Evolutionary conservation across 2,113 vertebrate species (phyloP).

Genomic region (Myotis lucifugus): DNA sequence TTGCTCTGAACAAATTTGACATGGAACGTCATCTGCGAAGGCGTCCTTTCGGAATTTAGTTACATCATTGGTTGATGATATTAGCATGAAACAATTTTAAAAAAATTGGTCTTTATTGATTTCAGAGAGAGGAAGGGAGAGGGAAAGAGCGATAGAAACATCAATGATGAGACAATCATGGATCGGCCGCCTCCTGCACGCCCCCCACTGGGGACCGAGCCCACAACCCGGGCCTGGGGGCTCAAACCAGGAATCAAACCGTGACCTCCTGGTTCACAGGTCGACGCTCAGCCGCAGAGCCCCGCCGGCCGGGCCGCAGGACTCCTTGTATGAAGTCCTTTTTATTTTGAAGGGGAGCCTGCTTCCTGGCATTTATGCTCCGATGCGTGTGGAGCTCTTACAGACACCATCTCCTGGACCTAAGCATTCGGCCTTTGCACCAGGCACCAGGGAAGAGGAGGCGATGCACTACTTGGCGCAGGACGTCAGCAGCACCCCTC

Average conservation of each 20-base stretch:
- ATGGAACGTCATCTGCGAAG: not conserved
- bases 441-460: slow-evolving; percentile 64
- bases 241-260: too few relatives aligned
- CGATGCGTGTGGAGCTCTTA: slow-evolving; percentile 57
- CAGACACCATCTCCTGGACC: slow-evolving; percentile 68
- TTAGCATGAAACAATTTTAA: not conserved
- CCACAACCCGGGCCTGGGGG: too few relatives aligned
- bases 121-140: too few relatives aligned
- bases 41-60: slow-evolving; percentile 43
- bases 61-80: slow-evolving; percentile 1
- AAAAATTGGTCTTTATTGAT: too few relatives aligned
- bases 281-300: too few relatives aligned
- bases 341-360: slow-evolving; percentile 46
- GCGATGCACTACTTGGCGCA: slow-evolving; percentile 38
- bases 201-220: too few relatives aligned
- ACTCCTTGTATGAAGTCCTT: not conserved
- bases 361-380: slow-evolving; percentile 60
- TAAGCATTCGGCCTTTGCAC: slow-evolving; percentile 64
- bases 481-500: slow-evolving; percentile 55
- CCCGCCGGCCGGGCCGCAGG: too few relatives aligned
- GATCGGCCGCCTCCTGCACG: too few relatives aligned
- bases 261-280: too few relatives aligned
- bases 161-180: too few relatives aligned
- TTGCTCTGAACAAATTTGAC: slow-evolving; percentile 22
- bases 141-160: too few relatives aligned